Evolutionary conservation across 1,140 invertebrate species (phyloP), one percentile per base, ranked within the genome.

Genomic region (Popillia japonica): DNA sequence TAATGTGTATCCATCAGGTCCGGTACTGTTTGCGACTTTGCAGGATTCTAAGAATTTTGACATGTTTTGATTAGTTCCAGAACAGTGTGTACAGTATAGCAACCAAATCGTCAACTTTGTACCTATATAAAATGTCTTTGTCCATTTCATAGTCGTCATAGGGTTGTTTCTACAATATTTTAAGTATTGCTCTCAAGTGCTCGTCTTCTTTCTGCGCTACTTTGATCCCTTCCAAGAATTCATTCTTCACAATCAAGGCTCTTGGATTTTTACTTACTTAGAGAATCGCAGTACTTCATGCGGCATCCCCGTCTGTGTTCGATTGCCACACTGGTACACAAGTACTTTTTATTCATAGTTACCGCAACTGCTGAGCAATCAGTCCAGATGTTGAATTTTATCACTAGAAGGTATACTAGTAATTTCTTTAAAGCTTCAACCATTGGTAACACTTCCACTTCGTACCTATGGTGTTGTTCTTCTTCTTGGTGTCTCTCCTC

Each of bases 371-470:
- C 84, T 77, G 72, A 77, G 76, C 83, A 86, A 72, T 86, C 83
- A 0, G 81, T 85, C 9, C 85, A 76, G 7, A 87, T 83, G 72
- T 83, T 85, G 55, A 87, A 85, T 40, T 83, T 9, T 27, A 84
- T 86, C 6, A 83, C 87, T 27, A 85, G 78, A 0, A 89, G 75
- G 72, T 89, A 89, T n/a, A 80, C 22, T 23, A 85, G 23, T 79
- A 87, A 87, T 73, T 86, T 86, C 74, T 86, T 85, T 0, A 88
- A 41, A 2, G 83, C 83, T 79, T 87, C 84, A 0, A 72, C 17
- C 17, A 80, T 17, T n/a, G 77, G 74, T 23, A 79, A 48, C 9
- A 42, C 48, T 44, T 80, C 78, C 40, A 80, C 34, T 14, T 80
- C 79, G 27, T 77, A 80, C 20, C 17, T 22, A 64, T 59, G 44